These are phyloP conservation scores for Priocnemis perturbator DNA, from an alignment of 2,888 invertebrate genomes.

Conservation along the genomic window DNA sequence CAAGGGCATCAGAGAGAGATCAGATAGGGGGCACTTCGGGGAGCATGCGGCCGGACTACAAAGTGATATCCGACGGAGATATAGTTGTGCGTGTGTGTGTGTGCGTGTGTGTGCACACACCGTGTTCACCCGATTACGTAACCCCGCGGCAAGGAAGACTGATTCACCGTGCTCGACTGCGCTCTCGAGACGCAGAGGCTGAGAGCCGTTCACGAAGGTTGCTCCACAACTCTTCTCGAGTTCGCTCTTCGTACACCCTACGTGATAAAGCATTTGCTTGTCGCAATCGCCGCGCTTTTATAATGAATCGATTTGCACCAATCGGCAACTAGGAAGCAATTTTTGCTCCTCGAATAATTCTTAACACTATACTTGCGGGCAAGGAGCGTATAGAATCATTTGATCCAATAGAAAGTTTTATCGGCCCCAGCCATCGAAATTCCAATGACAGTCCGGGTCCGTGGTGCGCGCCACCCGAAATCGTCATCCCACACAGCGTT, in stretches of 20 bases:
- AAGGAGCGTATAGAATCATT: too few species aligned
- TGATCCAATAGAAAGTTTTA: too few species aligned
- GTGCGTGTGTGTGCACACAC: conserved; percentile 60
- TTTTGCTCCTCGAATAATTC: too few species aligned
- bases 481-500: too few species aligned
- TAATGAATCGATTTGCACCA: conserved; percentile 36
- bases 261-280: conserved; percentile 30
- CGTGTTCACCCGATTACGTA: conserved; percentile 69
- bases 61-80: conserved; percentile 72
- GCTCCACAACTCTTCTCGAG: neutral
- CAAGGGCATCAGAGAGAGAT: conserved; percentile 63
- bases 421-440: too few species aligned
- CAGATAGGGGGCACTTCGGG: conserved; percentile 66
- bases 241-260: conserved; percentile 14
- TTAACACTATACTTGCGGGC: too few species aligned
- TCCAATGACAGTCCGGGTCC: too few species aligned
- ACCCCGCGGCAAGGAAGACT: conserved; percentile 55
- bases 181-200: neutral
- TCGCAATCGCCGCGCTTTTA: conserved; percentile 26
- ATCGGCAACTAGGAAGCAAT: conserved; percentile 29
- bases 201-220: conserved; percentile 3
- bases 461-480: too few species aligned
- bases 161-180: conserved; percentile 54
- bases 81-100: too few species aligned
- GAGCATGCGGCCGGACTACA: conserved; percentile 68